These are phyloP conservation scores for Chlamydotis undulata DNA, from an alignment of 2,113 vertebrate species.

Conservation along the genomic window DNA sequence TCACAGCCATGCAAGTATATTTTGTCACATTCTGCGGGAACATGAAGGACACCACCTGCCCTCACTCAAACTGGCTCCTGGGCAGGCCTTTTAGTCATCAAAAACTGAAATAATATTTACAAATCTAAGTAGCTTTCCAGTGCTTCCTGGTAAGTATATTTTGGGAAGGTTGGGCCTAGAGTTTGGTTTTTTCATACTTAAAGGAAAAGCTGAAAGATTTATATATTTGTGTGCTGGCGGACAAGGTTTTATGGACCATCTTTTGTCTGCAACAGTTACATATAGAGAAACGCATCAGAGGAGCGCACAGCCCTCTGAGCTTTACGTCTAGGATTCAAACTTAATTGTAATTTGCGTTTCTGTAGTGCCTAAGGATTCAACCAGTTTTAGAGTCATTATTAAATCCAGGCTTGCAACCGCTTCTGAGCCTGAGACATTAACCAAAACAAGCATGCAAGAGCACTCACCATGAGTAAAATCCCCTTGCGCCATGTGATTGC, in stretches of 20 bases:
- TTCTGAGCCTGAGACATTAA: not conserved
- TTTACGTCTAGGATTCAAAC: not conserved
- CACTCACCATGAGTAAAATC: not conserved
- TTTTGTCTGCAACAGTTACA: not conserved
- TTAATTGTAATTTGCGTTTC: constrained; percentile 2
- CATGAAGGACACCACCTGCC: fast-evolving
- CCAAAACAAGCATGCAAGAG: not conserved
- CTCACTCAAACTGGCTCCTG: not conserved
- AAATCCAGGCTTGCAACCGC: not conserved
- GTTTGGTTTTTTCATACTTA: not conserved
- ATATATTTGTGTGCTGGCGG: not conserved
- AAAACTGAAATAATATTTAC: not conserved
- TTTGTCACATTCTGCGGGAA: not conserved
- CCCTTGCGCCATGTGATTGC: not conserved
- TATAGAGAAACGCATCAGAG: not conserved
- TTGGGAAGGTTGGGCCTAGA: not conserved
- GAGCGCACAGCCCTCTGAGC: not conserved
- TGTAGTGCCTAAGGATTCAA: not conserved
- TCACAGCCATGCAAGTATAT: not conserved
- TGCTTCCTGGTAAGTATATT: not conserved
- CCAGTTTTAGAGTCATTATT: constrained; percentile 21
- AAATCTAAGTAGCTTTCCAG: not conserved
- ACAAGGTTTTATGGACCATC: not conserved
- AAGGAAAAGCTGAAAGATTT: not conserved
- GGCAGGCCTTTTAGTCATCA: not conserved